Evolutionary conservation across 2,797 vertebrate genomes (phyloP).

Genomic region (Thalassophryne amazonica): DNA sequence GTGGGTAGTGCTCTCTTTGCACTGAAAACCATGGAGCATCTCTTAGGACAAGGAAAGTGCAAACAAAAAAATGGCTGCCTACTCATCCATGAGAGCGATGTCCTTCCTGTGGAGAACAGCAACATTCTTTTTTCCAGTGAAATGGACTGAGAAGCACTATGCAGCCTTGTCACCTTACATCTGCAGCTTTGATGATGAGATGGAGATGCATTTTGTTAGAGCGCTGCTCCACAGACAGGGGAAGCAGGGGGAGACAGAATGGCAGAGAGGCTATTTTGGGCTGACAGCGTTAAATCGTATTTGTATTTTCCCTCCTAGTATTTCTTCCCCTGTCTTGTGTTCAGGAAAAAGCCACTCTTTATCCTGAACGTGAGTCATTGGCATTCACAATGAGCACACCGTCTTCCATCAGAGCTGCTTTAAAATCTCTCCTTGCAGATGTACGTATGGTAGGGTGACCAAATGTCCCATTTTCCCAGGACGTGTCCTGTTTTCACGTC

Average conservation of each 20-base stretch:
- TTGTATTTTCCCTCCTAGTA: too few species aligned
- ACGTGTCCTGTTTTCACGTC: too few species aligned
- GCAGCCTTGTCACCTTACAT: conserved; percentile 19
- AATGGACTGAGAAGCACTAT: background rate
- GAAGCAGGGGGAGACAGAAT: background rate
- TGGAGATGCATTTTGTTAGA: conserved; percentile 5
- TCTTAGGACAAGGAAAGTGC: background rate
- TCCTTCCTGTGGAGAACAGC: background rate
- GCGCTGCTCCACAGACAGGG: conserved; percentile 3
- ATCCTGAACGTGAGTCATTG: too few species aligned
- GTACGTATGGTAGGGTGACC: too few species aligned
- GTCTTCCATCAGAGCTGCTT: too few species aligned
- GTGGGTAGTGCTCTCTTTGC: too few species aligned
- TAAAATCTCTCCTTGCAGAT: too few species aligned
- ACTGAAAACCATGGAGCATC: background rate
- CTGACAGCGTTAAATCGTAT: conserved; percentile 3
- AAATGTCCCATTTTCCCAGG: too few species aligned
- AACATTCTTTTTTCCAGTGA: conserved; percentile 7
- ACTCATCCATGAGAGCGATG: background rate
- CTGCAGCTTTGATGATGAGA: conserved; percentile 20
- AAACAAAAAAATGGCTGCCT: background rate
- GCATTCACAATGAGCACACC: too few species aligned
- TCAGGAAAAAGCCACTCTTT: too few species aligned
- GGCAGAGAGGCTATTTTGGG: conserved; percentile 4
- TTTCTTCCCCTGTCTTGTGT: too few species aligned